These are phyloP conservation scores for Heliocidaris erythrogramma DNA, from an alignment of 35 echinoderm and acorn worm species.

Conservation along the genomic window DNA sequence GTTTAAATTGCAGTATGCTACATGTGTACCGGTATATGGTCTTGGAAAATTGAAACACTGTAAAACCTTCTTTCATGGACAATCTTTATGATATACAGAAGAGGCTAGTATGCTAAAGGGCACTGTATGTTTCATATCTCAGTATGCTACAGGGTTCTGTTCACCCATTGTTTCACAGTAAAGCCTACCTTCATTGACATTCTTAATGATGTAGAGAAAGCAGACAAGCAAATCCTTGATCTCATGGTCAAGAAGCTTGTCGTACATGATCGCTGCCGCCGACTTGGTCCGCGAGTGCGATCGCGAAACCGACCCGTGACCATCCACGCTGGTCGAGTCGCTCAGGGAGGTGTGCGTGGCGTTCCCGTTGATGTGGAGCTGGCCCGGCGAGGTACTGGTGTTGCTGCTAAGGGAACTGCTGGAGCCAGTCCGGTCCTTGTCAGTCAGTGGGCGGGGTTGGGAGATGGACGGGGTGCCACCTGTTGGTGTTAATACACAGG, in stretches of 20 bases:
- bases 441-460: constrained; percentile 50
- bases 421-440: constrained; percentile 57
- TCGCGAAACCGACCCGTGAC: not conserved
- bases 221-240: constrained; percentile 93
- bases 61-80: too few relatives aligned
- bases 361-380: constrained; percentile 36
- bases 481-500: not conserved
- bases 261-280: constrained; percentile 74
- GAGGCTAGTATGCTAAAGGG: too few relatives aligned
- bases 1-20: too few relatives aligned
- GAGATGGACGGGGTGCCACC: constrained; percentile 54
- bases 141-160: too few relatives aligned
- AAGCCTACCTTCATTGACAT: constrained; percentile 88
- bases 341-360: constrained; percentile 41
- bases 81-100: too few relatives aligned
- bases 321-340: not conserved
- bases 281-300: constrained; percentile 56
- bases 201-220: constrained; percentile 91
- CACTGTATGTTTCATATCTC: too few relatives aligned
- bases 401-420: constrained; percentile 67
- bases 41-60: too few relatives aligned
- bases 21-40: too few relatives aligned
- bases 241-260: constrained; percentile 85
- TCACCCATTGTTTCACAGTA: too few relatives aligned
- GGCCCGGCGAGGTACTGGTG: constrained; percentile 34